Evolutionary conservation across 2,888 invertebrate genomes (phyloP).

Genomic region (Terebella lapidaria): DNA sequence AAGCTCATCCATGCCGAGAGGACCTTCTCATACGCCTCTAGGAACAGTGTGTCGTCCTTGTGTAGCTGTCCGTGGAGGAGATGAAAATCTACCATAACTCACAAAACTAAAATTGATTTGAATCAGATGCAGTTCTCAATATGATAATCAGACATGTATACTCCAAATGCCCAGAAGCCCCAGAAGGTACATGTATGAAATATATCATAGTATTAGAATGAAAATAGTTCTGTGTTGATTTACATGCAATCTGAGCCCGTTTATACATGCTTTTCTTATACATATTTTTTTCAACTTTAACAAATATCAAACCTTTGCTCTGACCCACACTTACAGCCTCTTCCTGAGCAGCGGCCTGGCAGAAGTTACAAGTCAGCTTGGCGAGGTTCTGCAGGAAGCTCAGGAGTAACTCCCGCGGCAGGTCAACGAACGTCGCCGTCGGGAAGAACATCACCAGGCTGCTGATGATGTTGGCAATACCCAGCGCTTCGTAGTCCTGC

Average conservation of each 20-base stretch:
- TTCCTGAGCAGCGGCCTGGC: slow-evolving; percentile 64
- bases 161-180: no score
- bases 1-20: slow-evolving; percentile 66
- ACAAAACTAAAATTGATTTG: no score
- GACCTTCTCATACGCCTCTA: slow-evolving; percentile 67
- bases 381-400: slow-evolving; percentile 63
- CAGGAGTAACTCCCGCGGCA: slow-evolving; percentile 57
- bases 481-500: slow-evolving; percentile 65
- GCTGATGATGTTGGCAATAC: slow-evolving; percentile 65
- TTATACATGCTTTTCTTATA: no score
- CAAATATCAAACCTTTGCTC: no score
- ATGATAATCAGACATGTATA: no score
- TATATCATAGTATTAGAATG: no score
- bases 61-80: slow-evolving; percentile 31
- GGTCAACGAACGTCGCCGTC: slow-evolving; percentile 54
- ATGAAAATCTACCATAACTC: no score
- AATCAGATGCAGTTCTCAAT: no score
- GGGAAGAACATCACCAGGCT: slow-evolving; percentile 63
- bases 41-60: slow-evolving; percentile 58
- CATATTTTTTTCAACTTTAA: no score
- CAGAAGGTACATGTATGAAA: no score
- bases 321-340: slow-evolving; percentile 61
- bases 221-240: no score
- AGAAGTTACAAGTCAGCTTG: slow-evolving; percentile 63
- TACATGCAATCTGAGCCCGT: no score